phyloP scores from a whole-genome alignment of 1,140 invertebrate species.

The Episyrphus balteatus region DNA sequence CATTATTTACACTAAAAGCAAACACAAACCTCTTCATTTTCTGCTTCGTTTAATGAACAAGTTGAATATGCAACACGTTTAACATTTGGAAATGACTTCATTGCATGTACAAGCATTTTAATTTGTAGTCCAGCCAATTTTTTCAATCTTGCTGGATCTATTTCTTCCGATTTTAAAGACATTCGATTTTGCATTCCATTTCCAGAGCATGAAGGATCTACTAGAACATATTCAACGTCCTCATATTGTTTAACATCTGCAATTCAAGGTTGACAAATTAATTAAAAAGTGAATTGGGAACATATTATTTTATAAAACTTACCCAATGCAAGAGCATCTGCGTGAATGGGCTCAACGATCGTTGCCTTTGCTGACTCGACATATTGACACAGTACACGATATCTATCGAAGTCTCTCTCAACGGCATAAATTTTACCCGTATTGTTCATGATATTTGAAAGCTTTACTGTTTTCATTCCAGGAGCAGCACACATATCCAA shows the following conservation, averaged over 20 bases:
- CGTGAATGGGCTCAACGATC: constrained; percentile 53
- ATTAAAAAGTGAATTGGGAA: neutral
- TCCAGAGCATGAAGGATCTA: constrained; percentile 93
- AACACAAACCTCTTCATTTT: constrained; percentile 85
- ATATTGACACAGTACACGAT: constrained; percentile 50
- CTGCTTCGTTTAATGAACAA: constrained; percentile 78
- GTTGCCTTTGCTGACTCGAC: constrained; percentile 48
- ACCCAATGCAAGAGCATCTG: constrained; percentile 60
- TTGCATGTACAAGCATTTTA: constrained; percentile 72
- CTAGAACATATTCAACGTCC: constrained; percentile 76
- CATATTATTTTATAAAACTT: constrained; percentile 12
- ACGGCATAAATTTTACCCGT: constrained; percentile 70
- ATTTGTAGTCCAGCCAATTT: constrained; percentile 74
- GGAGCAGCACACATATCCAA: constrained; percentile 93
- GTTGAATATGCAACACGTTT: constrained; percentile 89
- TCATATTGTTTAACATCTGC: constrained; percentile 40
- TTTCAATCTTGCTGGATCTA: constrained; percentile 43
- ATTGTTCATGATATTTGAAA: constrained; percentile 74
- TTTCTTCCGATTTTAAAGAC: constrained; percentile 23
- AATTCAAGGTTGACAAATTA: neutral
- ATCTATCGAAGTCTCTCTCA: constrained; percentile 60
- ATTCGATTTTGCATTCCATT: constrained; percentile 64
- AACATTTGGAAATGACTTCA: constrained; percentile 68
- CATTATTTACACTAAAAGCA: neutral
- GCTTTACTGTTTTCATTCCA: constrained; percentile 88